Evolutionary conservation across 1,140 invertebrate species (phyloP), one percentile per base, ranked within the genome.

Genomic region (Sarcophaga peregrina): DNA sequence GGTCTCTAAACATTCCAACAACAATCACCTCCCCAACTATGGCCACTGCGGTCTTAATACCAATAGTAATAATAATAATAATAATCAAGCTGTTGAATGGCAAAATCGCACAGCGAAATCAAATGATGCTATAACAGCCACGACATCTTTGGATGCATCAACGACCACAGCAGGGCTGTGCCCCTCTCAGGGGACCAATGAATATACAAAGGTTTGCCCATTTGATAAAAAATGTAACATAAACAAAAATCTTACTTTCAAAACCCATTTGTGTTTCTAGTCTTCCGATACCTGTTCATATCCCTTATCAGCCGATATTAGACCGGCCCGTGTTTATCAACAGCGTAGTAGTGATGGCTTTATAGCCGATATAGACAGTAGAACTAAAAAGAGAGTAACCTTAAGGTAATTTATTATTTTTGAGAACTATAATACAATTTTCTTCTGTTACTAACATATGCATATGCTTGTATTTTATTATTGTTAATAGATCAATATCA

Each of bases 361-460:
- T 94, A 94, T 84, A 95, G 96, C 95, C 54, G 96, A 96, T 91
- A 93, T 96, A 84, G 94, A 95, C 83, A 95, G 94, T 90, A 92
- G 95, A 88, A 94, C 96, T 85, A 95, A 95, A 89, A 97, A 96
- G 91, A 93, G 95, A 89, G 96, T 97, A 83, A 96, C 96, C 81
- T 93, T 96, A 88, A 95, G 93, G 93, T 94, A 91, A 83, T 91
- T 90, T 87, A 47, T 74, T 15, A 9, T 10, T n/a, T 73, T 73
- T 20, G n/a, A 73, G 5, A 20, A 10, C 5, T 54, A 2, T 37
- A 37, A 37, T 37, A 37, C 1, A 37, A 37, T 37, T 37, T 37
- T 37, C 25, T 37, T 37, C 25, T 37, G n/a, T n/a, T n/a, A n/a
- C n/a, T n/a, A n/a, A 37, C 25, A 37, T 37, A 37, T 37, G 25